A percentile compares a stretch with the other conserved stretches of the same genome.
These are phyloP conservation scores for Sminthurides aquaticus DNA, from an alignment of 2,888 invertebrate species.

Conservation along the genomic window DNA sequence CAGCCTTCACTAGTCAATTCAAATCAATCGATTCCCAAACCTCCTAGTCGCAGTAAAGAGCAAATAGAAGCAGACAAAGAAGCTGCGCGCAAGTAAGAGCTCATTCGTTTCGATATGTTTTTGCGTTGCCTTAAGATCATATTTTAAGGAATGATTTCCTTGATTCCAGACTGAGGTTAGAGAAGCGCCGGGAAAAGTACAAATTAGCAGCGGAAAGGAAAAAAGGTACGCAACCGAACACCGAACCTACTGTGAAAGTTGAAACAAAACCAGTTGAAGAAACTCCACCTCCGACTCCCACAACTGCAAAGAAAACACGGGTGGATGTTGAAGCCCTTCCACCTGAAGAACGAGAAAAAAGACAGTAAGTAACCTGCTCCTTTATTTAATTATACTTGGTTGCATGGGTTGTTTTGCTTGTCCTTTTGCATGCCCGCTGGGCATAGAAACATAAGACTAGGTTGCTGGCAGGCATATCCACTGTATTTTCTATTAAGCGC, in stretches of 20 bases:
- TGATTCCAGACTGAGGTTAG: background rate
- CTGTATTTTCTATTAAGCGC: no score
- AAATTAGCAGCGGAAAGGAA: background rate
- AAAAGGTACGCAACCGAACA: background rate
- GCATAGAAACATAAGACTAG: no score
- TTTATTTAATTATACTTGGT: background rate
- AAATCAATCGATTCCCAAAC: background rate
- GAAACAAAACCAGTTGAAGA: background rate
- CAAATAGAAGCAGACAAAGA: background rate
- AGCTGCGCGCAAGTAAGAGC: background rate
- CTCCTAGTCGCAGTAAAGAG: background rate
- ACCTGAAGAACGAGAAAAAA: background rate
- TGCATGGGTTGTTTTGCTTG: no score
- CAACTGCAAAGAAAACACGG: background rate
- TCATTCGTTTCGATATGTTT: no score
- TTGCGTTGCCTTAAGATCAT: no score
- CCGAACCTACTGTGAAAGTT: no score
- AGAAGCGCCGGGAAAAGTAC: background rate
- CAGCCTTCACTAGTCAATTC: background rate
- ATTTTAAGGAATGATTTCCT: no score
- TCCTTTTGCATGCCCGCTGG: no score
- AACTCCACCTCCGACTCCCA: background rate
- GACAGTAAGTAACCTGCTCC: constrained; percentile 4
- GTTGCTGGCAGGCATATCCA: no score
- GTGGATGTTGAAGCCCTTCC: background rate